phyloP scores from a whole-genome alignment of 1,140 invertebrate species.

The Drosophila sproati region DNA sequence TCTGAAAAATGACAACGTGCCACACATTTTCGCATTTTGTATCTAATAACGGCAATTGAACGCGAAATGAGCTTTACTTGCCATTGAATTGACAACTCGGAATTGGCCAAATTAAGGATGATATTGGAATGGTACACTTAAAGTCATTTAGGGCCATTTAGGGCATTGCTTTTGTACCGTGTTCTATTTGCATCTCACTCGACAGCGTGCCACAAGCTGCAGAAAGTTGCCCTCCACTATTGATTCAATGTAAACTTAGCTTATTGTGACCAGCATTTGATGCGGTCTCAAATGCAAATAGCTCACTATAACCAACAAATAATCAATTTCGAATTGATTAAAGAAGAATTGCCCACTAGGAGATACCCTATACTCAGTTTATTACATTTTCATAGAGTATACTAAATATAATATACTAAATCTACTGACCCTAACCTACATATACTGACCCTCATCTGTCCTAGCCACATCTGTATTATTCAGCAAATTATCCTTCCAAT shows the following conservation, averaged over 20 bases:
- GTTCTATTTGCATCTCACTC: slow-evolving; percentile 41
- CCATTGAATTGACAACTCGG: slow-evolving; percentile 2
- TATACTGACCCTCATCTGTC: too few species aligned
- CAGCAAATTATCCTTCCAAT: too few species aligned
- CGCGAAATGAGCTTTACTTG: slow-evolving; percentile 3
- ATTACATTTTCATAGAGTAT: too few species aligned
- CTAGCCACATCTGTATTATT: too few species aligned
- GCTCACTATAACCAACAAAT: too few species aligned
- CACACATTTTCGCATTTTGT: slow-evolving; percentile 11
- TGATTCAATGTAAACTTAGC: slow-evolving; percentile 1
- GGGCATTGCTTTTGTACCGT: background rate
- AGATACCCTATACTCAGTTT: too few species aligned
- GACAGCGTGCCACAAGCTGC: slow-evolving; percentile 1
- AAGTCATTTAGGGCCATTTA: background rate
- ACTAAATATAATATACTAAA: too few species aligned
- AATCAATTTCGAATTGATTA: too few species aligned
- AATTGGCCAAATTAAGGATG: slow-evolving; percentile 3
- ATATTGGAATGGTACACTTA: background rate
- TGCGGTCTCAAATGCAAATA: background rate
- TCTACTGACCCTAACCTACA: too few species aligned
- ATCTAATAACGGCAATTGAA: slow-evolving; percentile 28
- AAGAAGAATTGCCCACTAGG: too few species aligned
- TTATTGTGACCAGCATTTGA: background rate
- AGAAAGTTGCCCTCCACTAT: background rate
- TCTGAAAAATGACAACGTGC: slow-evolving; percentile 6